Percentiles rank a stretch among this genome's conserved stretches.
These are phyloP conservation scores for Hycleus phaleratus DNA, from an alignment of 1,140 invertebrate genomes.

Conservation along the genomic window DNA sequence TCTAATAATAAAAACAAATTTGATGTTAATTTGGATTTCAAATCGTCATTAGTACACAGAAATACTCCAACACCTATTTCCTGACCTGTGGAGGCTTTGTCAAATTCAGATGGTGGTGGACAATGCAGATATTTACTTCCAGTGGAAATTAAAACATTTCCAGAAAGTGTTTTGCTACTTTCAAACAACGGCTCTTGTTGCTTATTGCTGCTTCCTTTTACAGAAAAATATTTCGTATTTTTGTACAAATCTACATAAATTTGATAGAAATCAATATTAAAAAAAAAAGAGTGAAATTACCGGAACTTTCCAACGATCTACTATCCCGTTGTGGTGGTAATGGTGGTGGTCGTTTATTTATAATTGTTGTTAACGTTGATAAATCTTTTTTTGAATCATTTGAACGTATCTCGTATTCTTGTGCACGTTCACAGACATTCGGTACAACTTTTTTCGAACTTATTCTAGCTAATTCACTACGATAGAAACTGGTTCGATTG, in stretches of 20 bases:
- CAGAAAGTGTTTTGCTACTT: constrained; percentile 46
- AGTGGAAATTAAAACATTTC: constrained; percentile 65
- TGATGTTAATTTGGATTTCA: no score
- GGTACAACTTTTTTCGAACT: constrained; percentile 60
- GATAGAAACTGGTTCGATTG: constrained; percentile 58
- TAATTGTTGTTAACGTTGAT: no score
- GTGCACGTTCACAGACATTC: constrained; percentile 63
- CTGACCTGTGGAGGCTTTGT: constrained; percentile 38
- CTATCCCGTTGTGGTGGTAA: constrained; percentile 35
- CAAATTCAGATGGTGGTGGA: constrained; percentile 57
- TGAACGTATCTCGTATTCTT: constrained; percentile 62
- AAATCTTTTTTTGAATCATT: constrained; percentile 25
- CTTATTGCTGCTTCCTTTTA: background rate
- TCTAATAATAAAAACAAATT: no score
- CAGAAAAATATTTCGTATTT: background rate
- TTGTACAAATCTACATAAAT: background rate
- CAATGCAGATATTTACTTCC: constrained; percentile 70
- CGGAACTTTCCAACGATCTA: constrained; percentile 42
- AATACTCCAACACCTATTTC: constrained; percentile 14
- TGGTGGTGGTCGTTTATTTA: constrained; percentile 6
- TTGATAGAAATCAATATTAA: background rate
- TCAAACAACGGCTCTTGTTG: background rate
- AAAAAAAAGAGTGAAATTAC: constrained; percentile 24
- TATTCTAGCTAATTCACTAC: constrained; percentile 64
- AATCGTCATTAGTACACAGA: background rate